phyloP scores from a whole-genome alignment of 2,888 invertebrate genomes.

The Leucophenga montana region DNA sequence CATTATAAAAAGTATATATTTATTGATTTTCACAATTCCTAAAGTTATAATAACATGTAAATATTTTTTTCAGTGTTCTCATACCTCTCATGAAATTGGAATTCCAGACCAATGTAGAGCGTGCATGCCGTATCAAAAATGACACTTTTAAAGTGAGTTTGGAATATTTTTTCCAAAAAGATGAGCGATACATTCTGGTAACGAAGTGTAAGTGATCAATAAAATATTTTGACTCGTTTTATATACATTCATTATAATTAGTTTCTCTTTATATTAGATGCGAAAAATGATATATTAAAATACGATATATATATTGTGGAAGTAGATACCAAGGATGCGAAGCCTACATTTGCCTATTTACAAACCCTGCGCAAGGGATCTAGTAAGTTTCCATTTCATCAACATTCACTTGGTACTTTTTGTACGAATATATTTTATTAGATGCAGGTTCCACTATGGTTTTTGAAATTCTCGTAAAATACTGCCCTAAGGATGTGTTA shows the following conservation, averaged over 20 bases:
- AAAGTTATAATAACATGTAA: background rate
- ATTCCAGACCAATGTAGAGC: conserved; percentile 59
- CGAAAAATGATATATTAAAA: conserved; percentile 18
- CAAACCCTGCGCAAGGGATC: conserved; percentile 37
- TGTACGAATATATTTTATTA: conserved; percentile 13
- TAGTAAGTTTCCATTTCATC: conserved; percentile 52
- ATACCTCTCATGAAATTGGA: conserved; percentile 70
- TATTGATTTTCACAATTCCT: background rate
- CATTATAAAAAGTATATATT: conserved; percentile 76
- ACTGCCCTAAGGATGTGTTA: conserved; percentile 36
- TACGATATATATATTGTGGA: conserved; percentile 56
- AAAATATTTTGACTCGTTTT: background rate
- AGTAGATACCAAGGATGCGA: conserved; percentile 21
- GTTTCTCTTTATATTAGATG: background rate
- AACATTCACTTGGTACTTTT: too few species aligned
- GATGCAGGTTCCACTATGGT: conserved; percentile 41
- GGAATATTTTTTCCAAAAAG: conserved; percentile 41
- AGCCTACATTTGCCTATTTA: conserved; percentile 56
- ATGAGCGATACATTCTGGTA: conserved; percentile 51
- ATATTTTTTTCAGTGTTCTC: conserved; percentile 52
- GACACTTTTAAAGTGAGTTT: conserved; percentile 48
- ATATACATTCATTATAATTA: too few species aligned
- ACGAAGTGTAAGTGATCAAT: conserved; percentile 54
- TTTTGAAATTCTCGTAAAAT: conserved; percentile 53
- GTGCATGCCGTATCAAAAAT: conserved; percentile 46